Evolutionary conservation across 2,113 vertebrate genomes (phyloP).

Genomic region (Eubucco bourcierii): DNA sequence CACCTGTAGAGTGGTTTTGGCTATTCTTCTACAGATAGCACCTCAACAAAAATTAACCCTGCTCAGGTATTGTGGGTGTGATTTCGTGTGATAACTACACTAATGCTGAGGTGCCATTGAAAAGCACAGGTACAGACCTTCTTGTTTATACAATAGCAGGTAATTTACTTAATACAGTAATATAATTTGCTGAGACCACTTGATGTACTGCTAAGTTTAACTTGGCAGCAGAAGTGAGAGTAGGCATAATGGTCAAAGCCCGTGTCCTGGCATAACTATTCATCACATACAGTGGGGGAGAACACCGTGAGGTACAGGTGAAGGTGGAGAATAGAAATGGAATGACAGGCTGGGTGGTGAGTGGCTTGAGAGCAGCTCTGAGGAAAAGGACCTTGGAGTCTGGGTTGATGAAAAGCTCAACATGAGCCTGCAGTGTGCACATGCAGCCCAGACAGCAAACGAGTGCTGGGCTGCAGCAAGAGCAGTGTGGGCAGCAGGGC

Average conservation of each 20-base stretch:
- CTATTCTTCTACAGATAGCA: neutral
- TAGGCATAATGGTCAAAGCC: neutral
- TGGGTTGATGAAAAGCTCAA: no score
- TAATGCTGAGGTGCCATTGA: neutral
- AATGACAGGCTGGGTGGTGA: neutral
- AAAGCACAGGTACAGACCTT: neutral
- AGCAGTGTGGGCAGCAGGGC: no score
- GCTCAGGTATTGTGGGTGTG: neutral
- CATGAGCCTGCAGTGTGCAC: no score
- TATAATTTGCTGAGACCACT: slow-evolving; percentile 31
- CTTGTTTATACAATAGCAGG: neutral
- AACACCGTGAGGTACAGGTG: neutral
- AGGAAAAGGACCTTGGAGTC: no score
- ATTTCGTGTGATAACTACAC: neutral
- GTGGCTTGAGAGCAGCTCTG: no score
- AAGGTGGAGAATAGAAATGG: neutral
- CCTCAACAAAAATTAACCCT: slow-evolving; percentile 22
- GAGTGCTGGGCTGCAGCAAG: no score
- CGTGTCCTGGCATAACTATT: neutral
- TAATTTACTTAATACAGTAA: slow-evolving; percentile 24
- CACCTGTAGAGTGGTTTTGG: neutral
- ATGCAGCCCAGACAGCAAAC: no score
- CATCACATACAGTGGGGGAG: neutral
- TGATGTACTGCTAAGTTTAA: neutral
- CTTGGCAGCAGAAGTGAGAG: neutral